Conservation (phyloP, 2,888 invertebrate species). For the Scelioninae gen. 2 region DNA sequence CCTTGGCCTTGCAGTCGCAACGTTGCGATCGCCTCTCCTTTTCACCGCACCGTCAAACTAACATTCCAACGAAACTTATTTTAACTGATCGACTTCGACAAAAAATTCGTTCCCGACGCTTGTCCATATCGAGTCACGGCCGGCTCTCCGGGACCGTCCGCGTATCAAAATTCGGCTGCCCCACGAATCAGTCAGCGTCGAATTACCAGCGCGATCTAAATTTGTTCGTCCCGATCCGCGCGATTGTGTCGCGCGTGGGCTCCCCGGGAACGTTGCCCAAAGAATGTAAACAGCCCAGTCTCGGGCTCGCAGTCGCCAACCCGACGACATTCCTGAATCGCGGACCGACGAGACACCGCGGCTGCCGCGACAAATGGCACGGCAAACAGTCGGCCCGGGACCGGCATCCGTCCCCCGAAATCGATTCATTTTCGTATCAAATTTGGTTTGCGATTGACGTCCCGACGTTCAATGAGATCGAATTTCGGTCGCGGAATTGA, state of each 20-base stretch:
- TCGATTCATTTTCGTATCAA: slow-evolving; percentile 30
- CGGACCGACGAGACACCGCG: too few relatives aligned
- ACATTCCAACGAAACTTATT: too few relatives aligned
- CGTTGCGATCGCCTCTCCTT: too few relatives aligned
- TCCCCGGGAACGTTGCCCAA: slow-evolving; percentile 55
- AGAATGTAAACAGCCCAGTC: slow-evolving; percentile 56
- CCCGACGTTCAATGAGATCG: slow-evolving; percentile 52
- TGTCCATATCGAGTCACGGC: slow-evolving; percentile 36
- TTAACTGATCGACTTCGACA: too few relatives aligned
- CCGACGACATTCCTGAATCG: slow-evolving; percentile 17
- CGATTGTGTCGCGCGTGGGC: slow-evolving; percentile 58
- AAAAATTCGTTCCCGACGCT: too few relatives aligned
- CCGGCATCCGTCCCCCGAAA: slow-evolving; percentile 26
- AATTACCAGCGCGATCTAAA: slow-evolving; percentile 54
- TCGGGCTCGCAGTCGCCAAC: slow-evolving; percentile 1
- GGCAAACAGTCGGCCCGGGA: slow-evolving; percentile 20
- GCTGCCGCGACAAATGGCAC: too few relatives aligned
- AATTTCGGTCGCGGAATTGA: slow-evolving; percentile 44
- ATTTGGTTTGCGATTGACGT: too few relatives aligned
- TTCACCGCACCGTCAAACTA: too few relatives aligned
- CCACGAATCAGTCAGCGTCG: slow-evolving; percentile 57
- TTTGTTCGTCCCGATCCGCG: slow-evolving; percentile 54
- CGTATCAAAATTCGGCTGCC: slow-evolving; percentile 48
- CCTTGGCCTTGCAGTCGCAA: too few relatives aligned
- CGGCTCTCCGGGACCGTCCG: slow-evolving; percentile 14